Percentiles rank a stretch among this genome's conserved stretches.
Conservation (phyloP, 2,113 vertebrate species). For the Chlamydotis undulata region DNA sequence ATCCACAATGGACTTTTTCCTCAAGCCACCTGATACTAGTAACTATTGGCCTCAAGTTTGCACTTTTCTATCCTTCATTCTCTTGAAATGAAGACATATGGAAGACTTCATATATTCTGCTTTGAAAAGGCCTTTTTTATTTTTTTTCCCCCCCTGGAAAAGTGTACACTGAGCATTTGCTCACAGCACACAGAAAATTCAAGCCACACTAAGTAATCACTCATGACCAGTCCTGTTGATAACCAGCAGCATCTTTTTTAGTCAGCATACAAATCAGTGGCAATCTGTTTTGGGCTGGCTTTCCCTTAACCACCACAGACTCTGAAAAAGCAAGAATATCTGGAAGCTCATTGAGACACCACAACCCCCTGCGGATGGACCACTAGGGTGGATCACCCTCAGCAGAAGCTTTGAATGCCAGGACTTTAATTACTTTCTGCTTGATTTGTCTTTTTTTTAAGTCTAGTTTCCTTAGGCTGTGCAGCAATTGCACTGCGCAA, state of each 20-base stretch:
- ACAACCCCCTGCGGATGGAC: neutral
- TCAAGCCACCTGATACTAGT: neutral
- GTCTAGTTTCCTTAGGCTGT: neutral
- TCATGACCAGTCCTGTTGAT: neutral
- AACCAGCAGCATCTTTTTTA: neutral
- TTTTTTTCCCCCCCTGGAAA: neutral
- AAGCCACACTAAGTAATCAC: neutral
- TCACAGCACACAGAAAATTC: neutral
- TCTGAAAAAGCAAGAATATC: neutral
- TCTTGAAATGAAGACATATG: neutral
- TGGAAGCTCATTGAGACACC: neutral
- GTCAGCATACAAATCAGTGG: neutral
- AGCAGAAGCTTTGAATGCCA: neutral
- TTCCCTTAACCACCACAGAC: neutral
- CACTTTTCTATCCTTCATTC: neutral
- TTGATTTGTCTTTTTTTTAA: neutral
- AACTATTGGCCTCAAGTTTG: neutral
- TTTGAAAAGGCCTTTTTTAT: neutral
- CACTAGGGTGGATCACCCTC: neutral
- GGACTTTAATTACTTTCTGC: neutral
- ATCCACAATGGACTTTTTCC: neutral
- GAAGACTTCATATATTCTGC: neutral
- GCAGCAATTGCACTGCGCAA: rapidly evolving
- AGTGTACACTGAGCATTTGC: neutral
- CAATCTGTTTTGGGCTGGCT: neutral